Evolutionary conservation across 35 echinoderm and acorn worm genomes (phyloP), one percentile per base, ranked within the genome.

Genomic region (Heliocidaris erythrogramma): DNA sequence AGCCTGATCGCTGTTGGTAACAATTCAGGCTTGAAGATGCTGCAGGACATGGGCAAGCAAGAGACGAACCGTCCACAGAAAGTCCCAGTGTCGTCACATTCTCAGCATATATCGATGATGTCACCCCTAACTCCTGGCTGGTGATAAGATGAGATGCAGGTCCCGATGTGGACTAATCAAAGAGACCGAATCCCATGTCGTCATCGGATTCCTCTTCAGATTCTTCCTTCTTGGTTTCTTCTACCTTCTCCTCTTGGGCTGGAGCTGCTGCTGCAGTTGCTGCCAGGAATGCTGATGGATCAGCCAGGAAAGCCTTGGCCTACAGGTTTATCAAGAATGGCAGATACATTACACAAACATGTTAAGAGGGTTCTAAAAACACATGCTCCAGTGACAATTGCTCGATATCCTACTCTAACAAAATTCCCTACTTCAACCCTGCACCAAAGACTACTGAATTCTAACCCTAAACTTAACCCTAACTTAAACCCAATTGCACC

Each of bases 151-250:
- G 65, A 78, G 61, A 71, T 16, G 4, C 4, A 16, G 4, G 14
- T 14, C 60, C 60, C 17, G 4, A n/a, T 27, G 65, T 24, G 35
- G 60, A 90, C 95, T 97, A 99, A 89, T 99, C 98, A 95, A 99
- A 99, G 94, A 99, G 98, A 85, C 98, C 98, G 52, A 99, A 99
- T 12, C 98, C 98, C 98, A 99, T 99, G 93, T 99, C 98, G 86
- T 99, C 98, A 93, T 99, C 98, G 11, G 96, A 97, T 94, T 96
- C 96, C 94, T 95, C 95, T 65, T 97, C 96, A 7, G 91, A 93
- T 93, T 97, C 96, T 47, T 95, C 96, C 71, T 97, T 95, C 92
- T 95, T 93, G 48, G 94, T 88, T 56, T 94, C 92, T 14, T 95
- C 95, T 59, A 96, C 93, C 42, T 94, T 92, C 13, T 95, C 94